Conservation (phyloP, 2,797 vertebrate species). For the Gobionotothen gibberifrons region DNA sequence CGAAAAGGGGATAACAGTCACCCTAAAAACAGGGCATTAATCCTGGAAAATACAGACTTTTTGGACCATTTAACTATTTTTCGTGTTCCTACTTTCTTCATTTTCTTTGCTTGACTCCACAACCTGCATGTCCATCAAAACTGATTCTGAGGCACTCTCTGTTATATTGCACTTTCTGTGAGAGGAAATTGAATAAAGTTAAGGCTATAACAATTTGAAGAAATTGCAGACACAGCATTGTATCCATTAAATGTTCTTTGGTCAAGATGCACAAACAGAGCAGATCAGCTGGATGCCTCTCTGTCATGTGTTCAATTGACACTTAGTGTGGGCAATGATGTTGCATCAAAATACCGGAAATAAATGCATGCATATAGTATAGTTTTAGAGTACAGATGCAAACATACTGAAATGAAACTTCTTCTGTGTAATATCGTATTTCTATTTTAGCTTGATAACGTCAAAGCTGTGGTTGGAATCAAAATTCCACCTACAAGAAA, state of each 20-base stretch:
- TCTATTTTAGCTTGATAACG: background rate
- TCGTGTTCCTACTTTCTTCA: background rate
- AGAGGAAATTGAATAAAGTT: constrained; percentile 3
- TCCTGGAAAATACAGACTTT: background rate
- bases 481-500: background rate
- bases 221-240: background rate
- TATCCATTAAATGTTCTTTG: background rate
- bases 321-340: background rate
- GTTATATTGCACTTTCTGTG: background rate
- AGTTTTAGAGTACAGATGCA: background rate
- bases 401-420: no score
- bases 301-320: background rate
- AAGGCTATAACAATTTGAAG: background rate
- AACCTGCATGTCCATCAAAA: constrained; percentile 8
- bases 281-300: background rate
- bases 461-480: background rate
- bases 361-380: background rate
- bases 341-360: background rate
- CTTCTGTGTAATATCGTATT: background rate
- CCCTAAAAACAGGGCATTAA: constrained; percentile 3
- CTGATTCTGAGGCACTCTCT: background rate
- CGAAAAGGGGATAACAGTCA: background rate
- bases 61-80: background rate
- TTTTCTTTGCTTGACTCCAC: background rate
- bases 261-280: background rate